phyloP scores from a whole-genome alignment of 2,888 invertebrate species.

The Crocallis elinguaria region DNA sequence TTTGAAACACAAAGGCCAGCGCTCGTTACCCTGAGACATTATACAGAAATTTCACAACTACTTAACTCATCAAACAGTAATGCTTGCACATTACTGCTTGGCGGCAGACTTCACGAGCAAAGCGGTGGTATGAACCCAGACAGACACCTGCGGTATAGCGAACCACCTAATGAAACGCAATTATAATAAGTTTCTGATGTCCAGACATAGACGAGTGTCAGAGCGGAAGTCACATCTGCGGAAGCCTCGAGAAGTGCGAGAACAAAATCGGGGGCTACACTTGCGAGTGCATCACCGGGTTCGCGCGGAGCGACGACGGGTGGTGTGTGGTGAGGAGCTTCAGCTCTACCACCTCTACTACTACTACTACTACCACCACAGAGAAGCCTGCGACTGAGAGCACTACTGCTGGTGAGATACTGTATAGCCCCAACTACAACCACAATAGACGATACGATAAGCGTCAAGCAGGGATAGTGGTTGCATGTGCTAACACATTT shows the following conservation, averaged over 20 bases:
- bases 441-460: too few relatives aligned
- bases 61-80: too few relatives aligned
- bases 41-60: too few relatives aligned
- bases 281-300: conserved; percentile 92
- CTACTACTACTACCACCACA: conserved; percentile 39
- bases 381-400: conserved; percentile 39
- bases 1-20: too few relatives aligned
- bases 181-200: not conserved
- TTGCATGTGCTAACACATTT: too few relatives aligned
- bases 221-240: conserved; percentile 64
- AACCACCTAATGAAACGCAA: not conserved
- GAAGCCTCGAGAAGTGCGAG: conserved; percentile 51
- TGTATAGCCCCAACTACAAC: too few relatives aligned
- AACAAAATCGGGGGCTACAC: conserved; percentile 89
- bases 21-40: too few relatives aligned
- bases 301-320: conserved; percentile 85
- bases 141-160: too few relatives aligned
- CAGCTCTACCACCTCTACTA: conserved; percentile 44
- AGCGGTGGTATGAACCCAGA: too few relatives aligned
- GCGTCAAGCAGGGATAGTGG: too few relatives aligned
- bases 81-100: too few relatives aligned
- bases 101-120: too few relatives aligned
- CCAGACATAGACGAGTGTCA: conserved; percentile 92
- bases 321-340: conserved; percentile 60
- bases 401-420: conserved; percentile 38